Evolutionary conservation across 2,888 invertebrate species (phyloP), one percentile per base, ranked within the genome.

Genomic region (Lasioglossum zephyrum): DNA sequence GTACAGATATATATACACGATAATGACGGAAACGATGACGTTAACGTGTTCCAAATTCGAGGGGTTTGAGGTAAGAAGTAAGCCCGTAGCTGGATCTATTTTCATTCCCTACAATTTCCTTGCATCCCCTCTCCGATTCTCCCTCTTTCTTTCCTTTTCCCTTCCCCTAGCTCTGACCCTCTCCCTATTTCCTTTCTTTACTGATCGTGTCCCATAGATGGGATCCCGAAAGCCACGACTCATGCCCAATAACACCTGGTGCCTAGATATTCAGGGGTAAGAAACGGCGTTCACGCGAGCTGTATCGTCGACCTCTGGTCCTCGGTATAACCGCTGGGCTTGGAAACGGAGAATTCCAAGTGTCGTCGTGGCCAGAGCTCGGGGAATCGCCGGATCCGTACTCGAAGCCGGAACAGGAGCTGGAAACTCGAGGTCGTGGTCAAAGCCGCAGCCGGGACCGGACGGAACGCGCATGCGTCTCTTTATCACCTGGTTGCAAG

Each of bases 371-470:
- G 94, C 78, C 39, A 6, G 69, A 31, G 31, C 6, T 31, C 26
- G 63, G 31, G 0, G 18, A 18, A 63, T 18, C 18, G 16, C 57
- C 9, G 57, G 57, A 66, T 18, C 73, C 39, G 36, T 36, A 74
- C 47, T 74, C 16, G 74, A 73, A 70, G 69, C 77, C 39, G 77
- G 63, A 76, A 44, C 85, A n/a, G 79, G 77, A 83, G 87, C 84
- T n/a, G 60, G 31, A 66, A 77, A 82, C 57, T 41, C 73, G 57
- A 76, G 94, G 94, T 93, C 94, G 89, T 91, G 92, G 93, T 91
- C 91, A 90, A 93, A 93, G 91, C 87, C 83, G 82, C 60, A 49
- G 36, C 88, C 73, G 76, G 87, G 80, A 78, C 66, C 57, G 73
- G 41, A 41, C 60, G 31, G 22, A 41, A 78, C 85, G 81, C 86